Percentiles rank a stretch among this genome's conserved stretches.
Evolutionary conservation across 2,888 invertebrate genomes (phyloP).

Genomic region (Drosophila mimetica): DNA sequence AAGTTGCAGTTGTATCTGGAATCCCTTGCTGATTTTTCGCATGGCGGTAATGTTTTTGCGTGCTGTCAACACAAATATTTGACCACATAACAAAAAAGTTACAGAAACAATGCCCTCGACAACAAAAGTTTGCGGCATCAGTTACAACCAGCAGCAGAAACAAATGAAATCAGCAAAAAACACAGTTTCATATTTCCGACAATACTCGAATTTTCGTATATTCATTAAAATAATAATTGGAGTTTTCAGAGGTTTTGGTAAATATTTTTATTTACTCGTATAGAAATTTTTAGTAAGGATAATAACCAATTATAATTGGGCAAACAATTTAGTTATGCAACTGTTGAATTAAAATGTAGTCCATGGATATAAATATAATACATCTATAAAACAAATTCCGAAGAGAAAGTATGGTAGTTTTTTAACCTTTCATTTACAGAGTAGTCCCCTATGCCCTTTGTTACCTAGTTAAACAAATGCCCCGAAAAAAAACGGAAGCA

Average conservation of each 20-base stretch:
- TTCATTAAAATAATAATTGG: background rate
- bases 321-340: too few relatives aligned
- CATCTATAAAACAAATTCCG: too few relatives aligned
- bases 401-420: too few relatives aligned
- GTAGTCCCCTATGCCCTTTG: background rate
- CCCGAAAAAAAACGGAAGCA: conserved; percentile 24
- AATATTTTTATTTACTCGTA: background rate
- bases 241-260: background rate
- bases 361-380: too few relatives aligned
- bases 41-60: conserved; percentile 35
- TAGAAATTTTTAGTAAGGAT: background rate
- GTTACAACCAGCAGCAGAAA: conserved; percentile 27
- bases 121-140: conserved; percentile 24
- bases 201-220: background rate
- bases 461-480: conserved; percentile 7
- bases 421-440: too few relatives aligned
- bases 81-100: conserved; percentile 49
- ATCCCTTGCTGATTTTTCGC: conserved; percentile 47
- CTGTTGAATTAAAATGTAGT: too few relatives aligned
- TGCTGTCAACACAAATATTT: conserved; percentile 58
- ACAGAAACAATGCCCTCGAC: conserved; percentile 23
- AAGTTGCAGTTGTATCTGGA: conserved; percentile 30
- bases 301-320: too few relatives aligned
- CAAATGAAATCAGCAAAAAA: conserved; percentile 19
- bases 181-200: conserved; percentile 37